Conservation (phyloP, 1,140 invertebrate species). For the Palaemon carinicauda region DNA sequence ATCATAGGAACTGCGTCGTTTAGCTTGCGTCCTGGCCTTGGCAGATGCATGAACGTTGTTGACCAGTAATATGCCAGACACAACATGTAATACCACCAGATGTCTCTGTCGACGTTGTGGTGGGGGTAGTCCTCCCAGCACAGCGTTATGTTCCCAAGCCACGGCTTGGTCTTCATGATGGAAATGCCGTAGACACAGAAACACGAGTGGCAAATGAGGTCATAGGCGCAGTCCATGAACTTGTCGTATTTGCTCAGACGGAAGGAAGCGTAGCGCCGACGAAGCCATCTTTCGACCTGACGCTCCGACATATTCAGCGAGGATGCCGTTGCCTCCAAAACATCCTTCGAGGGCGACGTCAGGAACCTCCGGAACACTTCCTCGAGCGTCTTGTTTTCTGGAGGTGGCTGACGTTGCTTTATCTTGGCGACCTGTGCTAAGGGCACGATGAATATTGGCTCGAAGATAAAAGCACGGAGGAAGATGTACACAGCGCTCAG, state of each 20-base stretch:
- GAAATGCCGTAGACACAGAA: slow-evolving; percentile 84
- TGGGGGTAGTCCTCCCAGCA: slow-evolving; percentile 81
- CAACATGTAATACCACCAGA: slow-evolving; percentile 68
- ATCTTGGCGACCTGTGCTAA: neutral
- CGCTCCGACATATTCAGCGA: slow-evolving; percentile 85
- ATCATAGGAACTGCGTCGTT: slow-evolving; percentile 68
- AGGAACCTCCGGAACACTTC: neutral
- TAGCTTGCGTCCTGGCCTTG: neutral
- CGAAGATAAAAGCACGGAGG: neutral
- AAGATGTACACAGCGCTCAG: slow-evolving; percentile 8
- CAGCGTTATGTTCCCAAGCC: slow-evolving; percentile 91
- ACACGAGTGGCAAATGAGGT: slow-evolving; percentile 84
- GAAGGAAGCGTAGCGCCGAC: slow-evolving; percentile 69
- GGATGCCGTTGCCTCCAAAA: slow-evolving; percentile 72
- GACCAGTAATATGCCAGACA: slow-evolving; percentile 88
- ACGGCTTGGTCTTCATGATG: slow-evolving; percentile 90
- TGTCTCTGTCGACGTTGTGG: slow-evolving; percentile 67
- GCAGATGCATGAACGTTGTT: neutral
- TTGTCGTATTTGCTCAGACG: slow-evolving; percentile 5
- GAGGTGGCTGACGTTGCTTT: neutral
- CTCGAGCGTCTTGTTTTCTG: neutral
- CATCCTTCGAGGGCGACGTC: neutral
- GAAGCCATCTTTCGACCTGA: slow-evolving; percentile 89
- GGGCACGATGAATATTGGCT: slow-evolving; percentile 7
- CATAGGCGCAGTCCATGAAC: slow-evolving; percentile 66